phyloP scores from a whole-genome alignment of 2,113 vertebrate species.

The Pterocles gutturalis region DNA sequence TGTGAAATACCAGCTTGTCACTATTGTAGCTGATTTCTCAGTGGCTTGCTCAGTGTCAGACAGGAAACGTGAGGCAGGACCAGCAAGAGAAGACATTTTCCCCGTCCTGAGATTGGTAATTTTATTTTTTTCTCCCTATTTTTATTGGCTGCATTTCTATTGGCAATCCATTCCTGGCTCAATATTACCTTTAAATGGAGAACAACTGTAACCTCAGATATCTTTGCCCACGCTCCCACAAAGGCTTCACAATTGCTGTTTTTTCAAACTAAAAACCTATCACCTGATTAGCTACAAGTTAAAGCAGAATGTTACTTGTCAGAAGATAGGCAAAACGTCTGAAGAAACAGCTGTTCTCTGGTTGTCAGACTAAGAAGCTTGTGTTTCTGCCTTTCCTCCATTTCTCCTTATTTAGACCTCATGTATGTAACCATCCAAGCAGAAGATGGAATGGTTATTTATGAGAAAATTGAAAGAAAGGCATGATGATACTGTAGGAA shows the following conservation, averaged over 20 bases:
- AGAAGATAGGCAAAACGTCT: neutral
- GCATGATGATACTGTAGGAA: neutral
- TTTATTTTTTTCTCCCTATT: neutral
- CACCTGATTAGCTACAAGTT: neutral
- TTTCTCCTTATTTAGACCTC: constrained; percentile 20
- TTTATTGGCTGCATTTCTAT: neutral
- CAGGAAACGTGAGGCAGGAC: neutral
- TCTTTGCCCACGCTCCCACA: neutral
- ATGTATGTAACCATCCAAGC: neutral
- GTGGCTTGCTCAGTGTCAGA: neutral
- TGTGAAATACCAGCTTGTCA: neutral
- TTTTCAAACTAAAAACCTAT: neutral
- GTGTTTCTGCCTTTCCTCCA: neutral
- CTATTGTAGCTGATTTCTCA: neutral
- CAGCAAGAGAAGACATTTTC: neutral
- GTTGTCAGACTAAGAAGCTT: neutral
- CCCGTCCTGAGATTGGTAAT: neutral
- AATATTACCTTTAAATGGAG: neutral
- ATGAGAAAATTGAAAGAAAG: neutral
- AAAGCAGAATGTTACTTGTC: neutral
- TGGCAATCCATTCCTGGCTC: neutral
- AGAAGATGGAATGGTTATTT: constrained; percentile 2
- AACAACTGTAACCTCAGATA: neutral
- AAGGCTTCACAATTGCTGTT: neutral
- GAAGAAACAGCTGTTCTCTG: neutral